phyloP scores from a whole-genome alignment of 2,113 vertebrate species.

The Sylvietta virens region DNA sequence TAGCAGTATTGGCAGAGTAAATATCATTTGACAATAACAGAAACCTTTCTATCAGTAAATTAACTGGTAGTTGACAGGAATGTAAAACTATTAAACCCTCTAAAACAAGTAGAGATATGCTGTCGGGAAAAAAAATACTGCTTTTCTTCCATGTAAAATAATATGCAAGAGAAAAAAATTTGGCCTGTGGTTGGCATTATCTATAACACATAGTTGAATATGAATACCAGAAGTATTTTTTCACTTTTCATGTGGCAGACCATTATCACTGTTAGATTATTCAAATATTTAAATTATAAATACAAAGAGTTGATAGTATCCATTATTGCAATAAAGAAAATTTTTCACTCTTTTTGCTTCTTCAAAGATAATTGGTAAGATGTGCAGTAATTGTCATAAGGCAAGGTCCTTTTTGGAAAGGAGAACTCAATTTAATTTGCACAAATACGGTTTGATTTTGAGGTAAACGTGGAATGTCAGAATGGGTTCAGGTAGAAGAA shows the following conservation, averaged over 20 bases:
- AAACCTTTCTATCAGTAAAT: not conserved
- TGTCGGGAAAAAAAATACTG: not conserved
- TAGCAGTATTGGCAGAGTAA: not conserved
- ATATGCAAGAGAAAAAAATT: not conserved
- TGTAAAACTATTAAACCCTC: not conserved
- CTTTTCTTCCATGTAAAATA: not conserved
- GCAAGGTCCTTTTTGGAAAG: not conserved
- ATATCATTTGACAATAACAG: not conserved
- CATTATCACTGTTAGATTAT: not conserved
- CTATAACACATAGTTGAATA: not conserved
- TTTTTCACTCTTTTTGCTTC: not conserved
- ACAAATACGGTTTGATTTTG: not conserved
- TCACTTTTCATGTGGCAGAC: not conserved
- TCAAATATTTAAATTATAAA: not conserved
- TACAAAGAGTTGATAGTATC: not conserved
- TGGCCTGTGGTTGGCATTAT: not conserved
- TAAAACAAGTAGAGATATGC: not conserved
- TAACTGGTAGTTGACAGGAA: not conserved
- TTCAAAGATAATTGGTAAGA: not conserved
- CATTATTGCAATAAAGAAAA: not conserved
- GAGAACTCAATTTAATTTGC: not conserved
- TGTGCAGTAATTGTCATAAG: not conserved
- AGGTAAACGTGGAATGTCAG: not conserved
- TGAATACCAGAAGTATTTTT: not conserved
- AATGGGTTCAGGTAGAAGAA: not conserved